Base-by-base conservation (phyloP, 2,888 invertebrate species). In the Idaea aversata region DNA sequence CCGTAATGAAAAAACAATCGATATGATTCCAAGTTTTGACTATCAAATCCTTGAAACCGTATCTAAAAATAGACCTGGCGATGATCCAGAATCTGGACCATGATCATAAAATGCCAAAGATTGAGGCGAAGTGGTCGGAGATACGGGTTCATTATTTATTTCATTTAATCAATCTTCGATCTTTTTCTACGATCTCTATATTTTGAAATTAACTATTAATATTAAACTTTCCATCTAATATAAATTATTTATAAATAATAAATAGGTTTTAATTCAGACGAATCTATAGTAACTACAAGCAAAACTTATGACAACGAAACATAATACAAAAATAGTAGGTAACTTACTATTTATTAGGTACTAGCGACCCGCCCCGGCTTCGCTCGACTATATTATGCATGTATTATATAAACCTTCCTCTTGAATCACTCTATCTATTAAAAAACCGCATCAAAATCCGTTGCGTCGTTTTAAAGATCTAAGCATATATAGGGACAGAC, bases 41-140 rank as follows among this genome's bases (percentile, higher is more conserved):
- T 81, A 80, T 77, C 73, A 75, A 73, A 82, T 83, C 83, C 83
- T 83, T 83, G 83, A 83, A 79, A 80, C 77, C 71, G 65, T 70
- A 72, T 75, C 82, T 80, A 81, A 73, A 77, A 77, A 83, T 83
- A 83, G 65, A 15, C 35, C 77, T 83, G 83, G 83, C 83, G 78
- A 36, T 5, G 57, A 61, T 77, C 83, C 83, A 83, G 75, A 63
- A 75, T 68, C 74, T 74, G 75, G 80, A 77, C 74, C 78, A 75
- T 82, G 81, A 77, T 80, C 81, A 82, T 81, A 82, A 83, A 83
- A 81, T 80, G 77, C 78, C 77, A 75, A 75, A 75, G 77, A 80
- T 79, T 79, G 76, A 72, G 71, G 72, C 72, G 75, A 72, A 67
- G 69, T 75, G 80, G 82, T 78, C 78, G 74, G 77, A 77, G 77